Percentiles rank a stretch among this genome's conserved stretches.
Conservation (phyloP, 2,113 vertebrate genomes). For the Petrocephalus zakoni region DNA sequence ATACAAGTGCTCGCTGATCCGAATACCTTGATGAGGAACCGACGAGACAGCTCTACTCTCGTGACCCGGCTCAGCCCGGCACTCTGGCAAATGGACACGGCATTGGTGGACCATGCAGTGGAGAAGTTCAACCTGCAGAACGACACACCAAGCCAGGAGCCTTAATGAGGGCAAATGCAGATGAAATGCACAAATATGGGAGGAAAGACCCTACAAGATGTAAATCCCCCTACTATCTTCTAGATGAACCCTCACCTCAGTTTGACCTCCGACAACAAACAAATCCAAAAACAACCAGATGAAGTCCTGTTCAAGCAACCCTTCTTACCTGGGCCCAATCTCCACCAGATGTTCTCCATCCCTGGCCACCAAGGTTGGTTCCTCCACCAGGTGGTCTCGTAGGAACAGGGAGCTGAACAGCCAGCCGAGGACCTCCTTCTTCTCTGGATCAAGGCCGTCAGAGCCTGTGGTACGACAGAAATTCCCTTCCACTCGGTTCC, state of each 20-base stretch:
- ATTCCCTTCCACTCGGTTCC: not conserved
- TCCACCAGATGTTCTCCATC: conserved; percentile 68
- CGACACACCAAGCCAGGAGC: not conserved
- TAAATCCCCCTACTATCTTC: not conserved
- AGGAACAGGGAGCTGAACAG: conserved; percentile 69
- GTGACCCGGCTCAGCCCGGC: conserved; percentile 63
- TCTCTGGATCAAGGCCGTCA: conserved; percentile 45
- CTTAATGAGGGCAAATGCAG: not conserved
- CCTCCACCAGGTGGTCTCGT: conserved; percentile 52
- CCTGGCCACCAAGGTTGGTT: conserved; percentile 55
- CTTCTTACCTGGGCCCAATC: conserved; percentile 73
- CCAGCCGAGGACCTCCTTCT: conserved; percentile 69
- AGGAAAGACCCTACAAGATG: not conserved
- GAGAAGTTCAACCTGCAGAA: conserved; percentile 78
- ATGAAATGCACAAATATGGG: not conserved
- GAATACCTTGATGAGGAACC: conserved; percentile 67
- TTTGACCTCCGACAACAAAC: not conserved
- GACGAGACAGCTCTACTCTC: conserved; percentile 72
- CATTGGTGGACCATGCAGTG: conserved; percentile 77
- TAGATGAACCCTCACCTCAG: not conserved
- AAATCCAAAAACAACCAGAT: not conserved
- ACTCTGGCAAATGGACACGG: conserved; percentile 76
- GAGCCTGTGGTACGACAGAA: conserved; percentile 44
- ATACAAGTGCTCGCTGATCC: not conserved
- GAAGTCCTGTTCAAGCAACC: not conserved